Percentiles rank a stretch among this genome's conserved stretches.
Conservation (phyloP, 2,888 invertebrate genomes). For the Alentia gelatinosa region DNA sequence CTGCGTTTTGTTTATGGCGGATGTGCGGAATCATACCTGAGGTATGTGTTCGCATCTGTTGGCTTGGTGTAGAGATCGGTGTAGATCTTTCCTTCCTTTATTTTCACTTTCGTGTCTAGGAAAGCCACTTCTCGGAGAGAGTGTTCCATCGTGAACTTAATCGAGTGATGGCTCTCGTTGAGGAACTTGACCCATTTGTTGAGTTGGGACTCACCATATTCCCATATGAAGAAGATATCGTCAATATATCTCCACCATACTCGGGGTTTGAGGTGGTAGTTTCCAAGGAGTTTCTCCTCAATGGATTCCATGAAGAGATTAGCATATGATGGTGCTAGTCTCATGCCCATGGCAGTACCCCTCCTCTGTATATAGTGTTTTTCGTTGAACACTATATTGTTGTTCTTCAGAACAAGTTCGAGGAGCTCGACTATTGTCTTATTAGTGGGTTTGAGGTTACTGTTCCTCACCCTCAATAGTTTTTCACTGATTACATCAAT, state of each 20-base stretch:
- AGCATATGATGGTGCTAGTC: neutral
- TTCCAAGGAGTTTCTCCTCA: neutral
- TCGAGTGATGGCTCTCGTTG: neutral
- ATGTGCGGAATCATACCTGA: neutral
- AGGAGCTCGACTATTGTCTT: neutral
- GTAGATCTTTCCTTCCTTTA: neutral
- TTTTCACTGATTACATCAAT: no score
- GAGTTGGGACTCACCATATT: neutral
- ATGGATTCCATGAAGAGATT: neutral
- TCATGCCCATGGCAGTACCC: slow-evolving; percentile 11
- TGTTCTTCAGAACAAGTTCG: neutral
- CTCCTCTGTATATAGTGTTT: neutral
- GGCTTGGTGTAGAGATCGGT: slow-evolving; percentile 10
- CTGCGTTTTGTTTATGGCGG: neutral
- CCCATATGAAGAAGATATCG: slow-evolving; percentile 29
- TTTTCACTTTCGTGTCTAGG: slow-evolving; percentile 4
- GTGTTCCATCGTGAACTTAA: neutral
- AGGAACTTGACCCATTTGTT: neutral
- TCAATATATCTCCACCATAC: neutral
- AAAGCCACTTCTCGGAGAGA: neutral
- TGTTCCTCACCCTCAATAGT: no score
- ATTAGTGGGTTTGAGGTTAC: no score
- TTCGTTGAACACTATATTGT: neutral
- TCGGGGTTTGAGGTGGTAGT: neutral
- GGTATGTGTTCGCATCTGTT: neutral